Evolutionary conservation across 1,140 invertebrate species (phyloP), one percentile per base, ranked within the genome.

Genomic region (Ctenoplectra terminalis): DNA sequence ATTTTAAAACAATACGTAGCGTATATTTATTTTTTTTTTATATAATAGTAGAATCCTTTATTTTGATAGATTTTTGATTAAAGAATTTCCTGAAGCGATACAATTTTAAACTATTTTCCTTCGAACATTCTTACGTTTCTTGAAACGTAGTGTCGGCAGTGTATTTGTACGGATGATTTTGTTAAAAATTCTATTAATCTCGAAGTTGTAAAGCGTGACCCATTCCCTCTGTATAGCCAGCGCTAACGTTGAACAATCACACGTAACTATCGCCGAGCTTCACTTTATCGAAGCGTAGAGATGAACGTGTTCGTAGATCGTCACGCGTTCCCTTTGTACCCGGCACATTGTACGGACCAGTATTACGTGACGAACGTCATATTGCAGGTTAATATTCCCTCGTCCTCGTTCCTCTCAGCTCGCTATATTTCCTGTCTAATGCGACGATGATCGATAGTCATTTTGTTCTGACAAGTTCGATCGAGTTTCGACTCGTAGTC

Each of bases 281-380:
- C 67, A 40, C 67, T 79, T 71, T 61, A 50, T 58, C 67, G 56
- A 61, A 48, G 64, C 37, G 37, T 46, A 37, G 54, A 40, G 67
- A 74, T 54, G 78, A 74, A 54, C 70, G 40, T 34, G 78, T 73
- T 66, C 43, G 29, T 48, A 26, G 52, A 17, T 60, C 77, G 70
- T 70, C 17, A 40, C 23, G 7, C 9, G 66, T 29, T 74, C 70
- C 71, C 71, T 74, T 81, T 81, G 78, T 71, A 50, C 34, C n/a
- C 1, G n/a, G 40, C 46, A 23, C 20, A 75, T 58, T 58, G 71
- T 75, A 37, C 31, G 48, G 11, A 40, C 29, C 26, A 48, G n/a
- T 75, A 71, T 75, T 75, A 81, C 71, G 78, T 66, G 71, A 81
- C 78, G 78, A 74, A 66, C 78, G 61, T 75, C 61, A 74, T 81